Percentiles rank a stretch among this genome's conserved stretches.
These are phyloP conservation scores for Pseudeuparius sepicola DNA, from an alignment of 2,888 invertebrate genomes.

Conservation along the genomic window DNA sequence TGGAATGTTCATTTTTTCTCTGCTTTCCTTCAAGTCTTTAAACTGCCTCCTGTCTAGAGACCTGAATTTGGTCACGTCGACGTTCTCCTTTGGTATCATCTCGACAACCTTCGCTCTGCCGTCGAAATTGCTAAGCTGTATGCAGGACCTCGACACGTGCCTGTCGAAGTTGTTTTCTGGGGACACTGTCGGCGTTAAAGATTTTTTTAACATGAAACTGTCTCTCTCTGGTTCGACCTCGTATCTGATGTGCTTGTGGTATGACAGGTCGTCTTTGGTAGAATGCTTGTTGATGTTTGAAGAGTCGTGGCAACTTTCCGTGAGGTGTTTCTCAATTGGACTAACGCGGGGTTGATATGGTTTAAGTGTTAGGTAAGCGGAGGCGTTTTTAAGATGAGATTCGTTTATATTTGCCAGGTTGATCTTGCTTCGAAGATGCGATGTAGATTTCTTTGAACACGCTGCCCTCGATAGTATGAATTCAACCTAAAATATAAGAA, in stretches of 20 bases:
- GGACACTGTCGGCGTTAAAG: slow-evolving; percentile 2
- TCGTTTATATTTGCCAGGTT: too few species aligned
- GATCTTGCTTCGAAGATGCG: too few species aligned
- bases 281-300: slow-evolving; percentile 33
- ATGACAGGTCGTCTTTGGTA: slow-evolving; percentile 35
- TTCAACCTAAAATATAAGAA: too few species aligned
- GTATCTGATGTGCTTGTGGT: slow-evolving; percentile 39
- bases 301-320: slow-evolving; percentile 35
- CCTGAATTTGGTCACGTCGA: slow-evolving; percentile 21
- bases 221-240: slow-evolving; percentile 33
- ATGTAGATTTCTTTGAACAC: neutral
- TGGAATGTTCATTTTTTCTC: too few species aligned
- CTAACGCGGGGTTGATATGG: slow-evolving; percentile 20
- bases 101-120: slow-evolving; percentile 34
- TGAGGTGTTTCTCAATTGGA: slow-evolving; percentile 35
- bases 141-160: slow-evolving; percentile 32
- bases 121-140: slow-evolving; percentile 26
- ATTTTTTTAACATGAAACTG: slow-evolving; percentile 16
- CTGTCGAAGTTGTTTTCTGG: slow-evolving; percentile 19
- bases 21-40: slow-evolving; percentile 6
- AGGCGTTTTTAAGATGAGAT: neutral
- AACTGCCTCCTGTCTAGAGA: slow-evolving; percentile 25
- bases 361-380: slow-evolving; percentile 5
- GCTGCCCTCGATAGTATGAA: slow-evolving; percentile 1
- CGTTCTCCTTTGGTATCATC: slow-evolving; percentile 32